A percentile compares a stretch with the other conserved stretches of the same genome.
Conservation (phyloP, 2,888 invertebrate species). For the Tinea semifulvella region DNA sequence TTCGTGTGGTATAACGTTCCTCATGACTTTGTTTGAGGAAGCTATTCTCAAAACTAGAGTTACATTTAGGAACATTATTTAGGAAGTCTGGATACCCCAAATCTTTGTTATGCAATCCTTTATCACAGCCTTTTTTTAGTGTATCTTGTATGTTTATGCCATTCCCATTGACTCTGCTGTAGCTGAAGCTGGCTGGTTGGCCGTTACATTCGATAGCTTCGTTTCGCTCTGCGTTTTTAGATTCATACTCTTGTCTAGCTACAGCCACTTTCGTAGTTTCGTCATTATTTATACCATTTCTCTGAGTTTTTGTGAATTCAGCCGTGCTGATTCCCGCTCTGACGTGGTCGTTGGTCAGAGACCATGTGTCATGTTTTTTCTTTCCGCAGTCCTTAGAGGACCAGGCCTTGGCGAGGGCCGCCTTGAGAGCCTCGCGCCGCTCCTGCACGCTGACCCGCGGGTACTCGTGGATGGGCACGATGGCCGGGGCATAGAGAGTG, state of each 20-base stretch:
- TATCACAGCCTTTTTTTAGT: conserved; percentile 62
- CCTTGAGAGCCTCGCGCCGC: conserved; percentile 59
- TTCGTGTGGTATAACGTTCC: conserved; percentile 56
- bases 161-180: conserved; percentile 42
- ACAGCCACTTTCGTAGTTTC: conserved; percentile 49
- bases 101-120: conserved; percentile 60
- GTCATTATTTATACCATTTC: conserved; percentile 35
- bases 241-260: conserved; percentile 55
- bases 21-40: conserved; percentile 58
- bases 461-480: conserved; percentile 69
- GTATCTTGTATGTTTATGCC: conserved; percentile 58
- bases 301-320: conserved; percentile 44
- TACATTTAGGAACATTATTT: conserved; percentile 64
- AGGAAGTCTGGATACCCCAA: conserved; percentile 55
- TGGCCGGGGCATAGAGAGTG: conserved; percentile 59
- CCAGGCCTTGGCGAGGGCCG: conserved; percentile 61
- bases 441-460: conserved; percentile 67
- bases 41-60: conserved; percentile 60
- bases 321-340: conserved; percentile 43
- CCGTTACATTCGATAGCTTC: conserved; percentile 40
- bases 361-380: conserved; percentile 58
- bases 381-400: conserved; percentile 54
- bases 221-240: conserved; percentile 44
- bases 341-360: conserved; percentile 46
- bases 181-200: conserved; percentile 46